Evolutionary conservation across 2,888 invertebrate species (phyloP).

Genomic region (Caradrina kadenii): DNA sequence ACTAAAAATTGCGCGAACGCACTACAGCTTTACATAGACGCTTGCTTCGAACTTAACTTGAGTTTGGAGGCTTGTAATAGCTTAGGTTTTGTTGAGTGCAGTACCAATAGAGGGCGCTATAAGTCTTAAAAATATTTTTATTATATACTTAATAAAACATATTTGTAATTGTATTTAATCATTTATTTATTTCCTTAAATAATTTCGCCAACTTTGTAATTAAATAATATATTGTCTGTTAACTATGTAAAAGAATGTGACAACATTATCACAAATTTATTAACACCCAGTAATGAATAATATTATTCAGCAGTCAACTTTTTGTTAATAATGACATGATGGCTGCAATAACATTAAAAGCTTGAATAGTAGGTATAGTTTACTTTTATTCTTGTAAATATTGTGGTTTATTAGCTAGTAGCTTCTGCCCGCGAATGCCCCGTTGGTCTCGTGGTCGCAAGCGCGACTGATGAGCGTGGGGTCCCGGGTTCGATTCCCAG

Average conservation of each 20-base stretch:
- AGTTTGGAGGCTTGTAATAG: not conserved
- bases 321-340: slow-evolving; percentile 3
- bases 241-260: not conserved
- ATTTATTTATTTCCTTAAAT: too few species aligned
- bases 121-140: not conserved
- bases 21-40: not conserved
- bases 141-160: too few species aligned
- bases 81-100: not conserved
- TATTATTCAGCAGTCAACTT: not conserved
- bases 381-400: not conserved
- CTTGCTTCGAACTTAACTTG: not conserved
- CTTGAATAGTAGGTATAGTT: not conserved
- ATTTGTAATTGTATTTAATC: too few species aligned
- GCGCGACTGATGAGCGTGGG: too few species aligned
- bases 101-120: slow-evolving; percentile 37
- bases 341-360: not conserved
- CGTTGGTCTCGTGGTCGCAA: too few species aligned
- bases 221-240: too few species aligned
- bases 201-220: not conserved
- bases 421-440: too few species aligned
- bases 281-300: not conserved
- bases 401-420: not conserved
- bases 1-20: slow-evolving; percentile 2
- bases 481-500: too few species aligned
- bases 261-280: not conserved